Percentiles rank a stretch among this genome's conserved stretches.
Conservation (phyloP, 2,113 vertebrate species). For the Stegostoma tigrinum region DNA sequence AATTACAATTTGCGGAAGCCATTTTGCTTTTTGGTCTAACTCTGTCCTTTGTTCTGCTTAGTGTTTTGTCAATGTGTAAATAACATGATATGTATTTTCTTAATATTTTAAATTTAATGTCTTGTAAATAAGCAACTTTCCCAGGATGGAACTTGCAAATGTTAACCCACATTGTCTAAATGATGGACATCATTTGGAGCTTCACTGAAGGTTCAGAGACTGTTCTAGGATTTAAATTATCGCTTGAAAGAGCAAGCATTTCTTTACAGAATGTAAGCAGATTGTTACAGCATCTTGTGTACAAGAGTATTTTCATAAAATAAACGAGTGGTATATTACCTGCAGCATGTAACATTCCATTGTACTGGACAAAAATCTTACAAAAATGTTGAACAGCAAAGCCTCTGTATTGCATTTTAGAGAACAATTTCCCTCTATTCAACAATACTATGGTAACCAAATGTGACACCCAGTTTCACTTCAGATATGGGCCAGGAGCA, state of each 20-base stretch:
- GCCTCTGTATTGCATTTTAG: not conserved
- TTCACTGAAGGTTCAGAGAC: not conserved
- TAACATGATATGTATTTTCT: slow-evolving; percentile 29
- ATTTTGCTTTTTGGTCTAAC: slow-evolving; percentile 4
- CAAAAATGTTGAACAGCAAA: not conserved
- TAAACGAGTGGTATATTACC: slow-evolving; percentile 28
- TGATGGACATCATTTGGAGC: not conserved
- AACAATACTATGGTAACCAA: not conserved
- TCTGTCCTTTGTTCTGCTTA: not conserved
- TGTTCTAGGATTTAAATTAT: slow-evolving; percentile 20
- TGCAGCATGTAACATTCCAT: not conserved
- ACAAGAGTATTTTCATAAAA: slow-evolving; percentile 37
- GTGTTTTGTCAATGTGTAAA: slow-evolving; percentile 26
- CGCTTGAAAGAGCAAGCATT: not conserved
- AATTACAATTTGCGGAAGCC: not conserved
- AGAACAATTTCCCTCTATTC: not conserved
- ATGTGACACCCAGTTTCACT: not conserved
- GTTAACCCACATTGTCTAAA: not conserved
- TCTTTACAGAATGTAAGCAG: slow-evolving; percentile 31
- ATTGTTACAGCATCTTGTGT: slow-evolving; percentile 15
- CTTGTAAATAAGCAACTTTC: slow-evolving; percentile 20
- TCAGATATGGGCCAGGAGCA: too few relatives aligned
- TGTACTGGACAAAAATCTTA: not conserved
- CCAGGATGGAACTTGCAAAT: slow-evolving; percentile 12
- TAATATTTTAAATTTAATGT: slow-evolving; percentile 32